Conservation (phyloP, 2,797 vertebrate genomes). For the Decapterus maruadsi region DNA sequence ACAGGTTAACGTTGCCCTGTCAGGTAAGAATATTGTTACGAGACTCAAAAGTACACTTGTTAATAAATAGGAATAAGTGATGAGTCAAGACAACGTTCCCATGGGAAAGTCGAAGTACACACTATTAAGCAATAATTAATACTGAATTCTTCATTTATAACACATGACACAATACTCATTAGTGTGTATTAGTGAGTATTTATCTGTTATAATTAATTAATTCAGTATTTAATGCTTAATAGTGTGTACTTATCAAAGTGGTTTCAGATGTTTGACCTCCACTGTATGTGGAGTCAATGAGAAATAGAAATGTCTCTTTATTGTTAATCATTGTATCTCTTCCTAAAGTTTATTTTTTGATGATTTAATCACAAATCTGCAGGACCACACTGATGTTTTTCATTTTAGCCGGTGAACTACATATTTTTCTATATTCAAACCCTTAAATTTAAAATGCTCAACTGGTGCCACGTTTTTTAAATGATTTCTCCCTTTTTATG, state of each 20-base stretch:
- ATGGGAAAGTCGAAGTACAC: no score
- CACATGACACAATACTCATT: no score
- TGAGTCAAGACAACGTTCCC: neutral
- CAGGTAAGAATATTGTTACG: neutral
- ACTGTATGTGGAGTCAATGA: neutral
- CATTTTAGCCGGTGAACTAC: neutral
- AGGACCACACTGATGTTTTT: conserved; percentile 31
- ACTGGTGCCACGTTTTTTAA: neutral
- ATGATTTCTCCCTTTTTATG: neutral
- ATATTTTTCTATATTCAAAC: neutral
- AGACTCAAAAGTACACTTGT: conserved; percentile 3
- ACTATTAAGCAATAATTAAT: no score
- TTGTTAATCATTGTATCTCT: neutral
- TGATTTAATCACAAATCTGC: conserved; percentile 3
- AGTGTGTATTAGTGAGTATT: no score
- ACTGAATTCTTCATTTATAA: no score
- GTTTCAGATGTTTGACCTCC: no score
- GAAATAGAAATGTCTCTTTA: neutral
- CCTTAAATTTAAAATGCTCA: neutral
- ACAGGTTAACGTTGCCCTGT: neutral
- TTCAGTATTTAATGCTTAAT: no score
- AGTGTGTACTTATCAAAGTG: neutral
- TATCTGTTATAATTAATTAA: no score
- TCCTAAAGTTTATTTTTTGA: neutral
- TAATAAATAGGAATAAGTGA: neutral